These are phyloP conservation scores for Apodemus agrarius DNA, from an alignment of 2,797 vertebrate species.

Conservation along the genomic window DNA sequence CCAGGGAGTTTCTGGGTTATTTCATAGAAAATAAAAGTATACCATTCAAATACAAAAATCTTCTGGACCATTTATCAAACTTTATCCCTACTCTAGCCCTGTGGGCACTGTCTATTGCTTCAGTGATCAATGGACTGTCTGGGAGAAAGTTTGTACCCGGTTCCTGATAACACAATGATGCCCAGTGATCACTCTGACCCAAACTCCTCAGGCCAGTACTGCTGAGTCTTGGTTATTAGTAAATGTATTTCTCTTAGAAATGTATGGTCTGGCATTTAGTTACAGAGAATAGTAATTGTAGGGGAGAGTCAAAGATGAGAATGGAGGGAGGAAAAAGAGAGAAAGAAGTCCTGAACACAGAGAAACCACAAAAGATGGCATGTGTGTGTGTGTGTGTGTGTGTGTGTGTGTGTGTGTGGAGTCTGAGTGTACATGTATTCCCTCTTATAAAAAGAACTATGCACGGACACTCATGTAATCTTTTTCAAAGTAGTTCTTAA, in stretches of 20 bases:
- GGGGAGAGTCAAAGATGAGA: not conserved
- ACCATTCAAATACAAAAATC: not conserved
- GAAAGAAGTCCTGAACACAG: not conserved
- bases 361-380: not conserved
- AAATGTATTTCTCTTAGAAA: not conserved
- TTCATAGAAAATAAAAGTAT: not conserved
- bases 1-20: not conserved
- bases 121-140: not conserved
- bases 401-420: not conserved
- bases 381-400: not conserved
- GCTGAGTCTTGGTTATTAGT: not conserved
- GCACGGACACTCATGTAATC: not conserved
- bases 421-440: not conserved
- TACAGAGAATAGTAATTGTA: not conserved
- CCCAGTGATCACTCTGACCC: too few relatives aligned
- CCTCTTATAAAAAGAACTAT: not conserved
- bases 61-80: not conserved
- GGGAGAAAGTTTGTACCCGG: not conserved
- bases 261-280: not conserved
- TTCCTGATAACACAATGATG: not conserved
- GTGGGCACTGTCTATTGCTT: not conserved
- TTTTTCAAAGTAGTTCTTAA: constrained; percentile 50
- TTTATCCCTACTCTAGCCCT: not conserved
- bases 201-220: not conserved
- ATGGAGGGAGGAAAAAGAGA: not conserved